These are phyloP conservation scores for Leucosticte australis DNA, from an alignment of 2,113 vertebrate genomes.

Conservation along the genomic window DNA sequence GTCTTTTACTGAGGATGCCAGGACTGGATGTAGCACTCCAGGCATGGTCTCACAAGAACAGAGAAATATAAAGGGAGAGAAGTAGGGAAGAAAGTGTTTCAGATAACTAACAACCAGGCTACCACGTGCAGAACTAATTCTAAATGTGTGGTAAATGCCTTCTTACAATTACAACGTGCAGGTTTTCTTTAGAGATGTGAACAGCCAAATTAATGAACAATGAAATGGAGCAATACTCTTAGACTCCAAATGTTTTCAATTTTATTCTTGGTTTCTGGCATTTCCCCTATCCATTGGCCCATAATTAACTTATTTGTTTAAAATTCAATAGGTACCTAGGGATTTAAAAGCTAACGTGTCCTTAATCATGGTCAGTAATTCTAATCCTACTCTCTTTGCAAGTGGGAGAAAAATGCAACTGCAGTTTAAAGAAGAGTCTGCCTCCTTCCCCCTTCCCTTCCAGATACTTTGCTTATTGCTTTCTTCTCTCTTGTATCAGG, in stretches of 20 bases:
- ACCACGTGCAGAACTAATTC: not conserved
- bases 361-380: not conserved
- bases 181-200: not conserved
- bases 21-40: not conserved
- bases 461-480: not conserved
- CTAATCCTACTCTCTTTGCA: not conserved
- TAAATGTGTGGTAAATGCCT: not conserved
- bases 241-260: not conserved
- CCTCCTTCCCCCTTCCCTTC: not conserved
- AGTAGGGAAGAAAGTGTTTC: not conserved
- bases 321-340: not conserved
- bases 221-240: not conserved
- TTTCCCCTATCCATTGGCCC: not conserved
- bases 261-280: not conserved
- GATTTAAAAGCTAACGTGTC: not conserved
- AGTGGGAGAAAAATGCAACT: not conserved
- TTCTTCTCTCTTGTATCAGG: not conserved
- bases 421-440: not conserved
- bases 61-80: not conserved
- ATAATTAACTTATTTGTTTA: not conserved
- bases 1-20: not conserved
- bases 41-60: accelerated
- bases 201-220: not conserved
- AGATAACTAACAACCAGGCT: not conserved
- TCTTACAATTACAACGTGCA: not conserved